A percentile compares a stretch with the other conserved stretches of the same genome.
Evolutionary conservation across 2,888 invertebrate genomes (phyloP).

Genomic region (Cryptosula pallasiana): DNA sequence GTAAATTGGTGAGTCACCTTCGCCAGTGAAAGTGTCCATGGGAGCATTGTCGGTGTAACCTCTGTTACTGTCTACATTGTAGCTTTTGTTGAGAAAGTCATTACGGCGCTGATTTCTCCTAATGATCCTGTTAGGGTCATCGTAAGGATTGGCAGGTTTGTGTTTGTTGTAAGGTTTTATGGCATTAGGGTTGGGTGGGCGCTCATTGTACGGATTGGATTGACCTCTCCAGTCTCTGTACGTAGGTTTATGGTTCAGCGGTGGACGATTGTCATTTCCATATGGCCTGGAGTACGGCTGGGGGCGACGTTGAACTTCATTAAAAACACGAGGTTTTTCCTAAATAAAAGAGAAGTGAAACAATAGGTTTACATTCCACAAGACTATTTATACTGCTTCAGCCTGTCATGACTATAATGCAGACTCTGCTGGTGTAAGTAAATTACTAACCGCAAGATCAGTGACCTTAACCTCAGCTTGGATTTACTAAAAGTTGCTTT

Average conservation of each 20-base stretch:
- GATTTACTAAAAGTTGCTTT: too few relatives aligned
- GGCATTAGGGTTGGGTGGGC: not conserved
- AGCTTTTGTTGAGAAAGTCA: not conserved
- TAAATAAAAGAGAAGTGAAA: too few relatives aligned
- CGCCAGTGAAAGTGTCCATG: not conserved
- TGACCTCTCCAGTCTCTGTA: not conserved
- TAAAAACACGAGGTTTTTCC: not conserved
- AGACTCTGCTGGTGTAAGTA: too few relatives aligned
- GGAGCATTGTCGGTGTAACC: not conserved
- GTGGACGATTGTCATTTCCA: not conserved
- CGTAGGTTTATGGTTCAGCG: not conserved
- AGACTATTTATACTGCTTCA: too few relatives aligned
- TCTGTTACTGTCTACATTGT: not conserved
- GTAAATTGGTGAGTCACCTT: not conserved
- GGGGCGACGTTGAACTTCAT: not conserved
- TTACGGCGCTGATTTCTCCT: not conserved
- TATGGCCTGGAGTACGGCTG: not conserved
- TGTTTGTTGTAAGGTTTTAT: not conserved
- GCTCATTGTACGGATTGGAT: not conserved
- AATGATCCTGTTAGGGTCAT: not conserved
- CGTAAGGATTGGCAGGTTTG: constrained; percentile 6
- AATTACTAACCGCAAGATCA: too few relatives aligned
- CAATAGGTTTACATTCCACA: too few relatives aligned
- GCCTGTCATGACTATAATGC: too few relatives aligned
- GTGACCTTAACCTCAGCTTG: too few relatives aligned